phyloP scores from a whole-genome alignment of 2,888 invertebrate species.

The Auanema sp. region DNA sequence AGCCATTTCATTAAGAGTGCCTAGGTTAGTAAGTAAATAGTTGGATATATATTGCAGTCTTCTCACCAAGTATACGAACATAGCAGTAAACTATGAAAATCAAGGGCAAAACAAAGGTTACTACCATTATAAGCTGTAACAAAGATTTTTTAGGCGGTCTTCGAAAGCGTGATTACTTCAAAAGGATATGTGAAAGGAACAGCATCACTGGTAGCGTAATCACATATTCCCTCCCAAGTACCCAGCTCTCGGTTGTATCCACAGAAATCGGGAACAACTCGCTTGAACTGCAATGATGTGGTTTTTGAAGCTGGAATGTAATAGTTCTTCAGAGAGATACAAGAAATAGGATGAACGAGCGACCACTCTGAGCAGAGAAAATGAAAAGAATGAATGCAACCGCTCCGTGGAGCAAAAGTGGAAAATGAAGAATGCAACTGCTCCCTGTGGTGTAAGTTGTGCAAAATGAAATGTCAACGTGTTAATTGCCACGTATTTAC shows the following conservation, averaged over 20 bases:
- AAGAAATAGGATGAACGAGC: neutral
- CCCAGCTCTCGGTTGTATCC: conserved; percentile 49
- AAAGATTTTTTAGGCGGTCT: neutral
- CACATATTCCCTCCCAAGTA: conserved; percentile 48
- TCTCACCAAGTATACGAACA: conserved; percentile 47
- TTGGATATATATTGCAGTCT: neutral
- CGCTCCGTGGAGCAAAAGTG: too few relatives aligned
- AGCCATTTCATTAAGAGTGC: conserved; percentile 37
- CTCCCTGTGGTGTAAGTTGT: neutral
- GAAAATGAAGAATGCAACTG: too few relatives aligned
- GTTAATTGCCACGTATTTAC: neutral
- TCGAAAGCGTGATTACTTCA: conserved; percentile 20
- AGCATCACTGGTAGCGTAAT: conserved; percentile 43
- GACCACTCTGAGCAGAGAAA: neutral
- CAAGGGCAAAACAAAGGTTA: conserved; percentile 59
- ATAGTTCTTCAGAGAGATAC: conserved; percentile 7
- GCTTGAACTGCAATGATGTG: conserved; percentile 50
- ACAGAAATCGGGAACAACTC: conserved; percentile 56
- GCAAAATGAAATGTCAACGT: neutral
- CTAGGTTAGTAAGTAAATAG: conserved; percentile 10
- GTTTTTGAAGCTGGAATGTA: neutral
- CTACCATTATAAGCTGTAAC: conserved; percentile 50
- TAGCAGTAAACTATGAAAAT: conserved; percentile 60
- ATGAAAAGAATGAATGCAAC: too few relatives aligned
- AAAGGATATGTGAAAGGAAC: conserved; percentile 36